Conservation (phyloP, 2,888 invertebrate species). For the Corbicula japonica region DNA sequence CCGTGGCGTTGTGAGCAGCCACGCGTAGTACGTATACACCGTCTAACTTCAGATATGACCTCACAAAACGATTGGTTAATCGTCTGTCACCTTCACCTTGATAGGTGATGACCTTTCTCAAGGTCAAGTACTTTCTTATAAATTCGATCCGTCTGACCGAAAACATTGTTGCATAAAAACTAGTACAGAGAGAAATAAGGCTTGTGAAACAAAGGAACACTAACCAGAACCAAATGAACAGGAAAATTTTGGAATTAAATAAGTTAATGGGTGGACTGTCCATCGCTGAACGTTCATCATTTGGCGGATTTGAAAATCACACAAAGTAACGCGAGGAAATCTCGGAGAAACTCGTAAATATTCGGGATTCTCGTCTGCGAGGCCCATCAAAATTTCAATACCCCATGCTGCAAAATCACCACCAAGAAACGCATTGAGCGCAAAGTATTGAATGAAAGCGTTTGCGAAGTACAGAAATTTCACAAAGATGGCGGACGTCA, state of each 20-base stretch:
- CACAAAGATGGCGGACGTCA: constrained; percentile 79
- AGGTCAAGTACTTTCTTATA: constrained; percentile 79
- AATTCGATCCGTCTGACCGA: constrained; percentile 76
- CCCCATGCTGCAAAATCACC: constrained; percentile 80
- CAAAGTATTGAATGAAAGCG: constrained; percentile 82
- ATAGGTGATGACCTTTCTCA: constrained; percentile 65
- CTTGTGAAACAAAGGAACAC: constrained; percentile 75
- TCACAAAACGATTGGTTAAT: constrained; percentile 73
- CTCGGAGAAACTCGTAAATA: constrained; percentile 76
- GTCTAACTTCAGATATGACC: constrained; percentile 77
- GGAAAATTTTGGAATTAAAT: constrained; percentile 83
- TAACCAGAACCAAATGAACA: constrained; percentile 84
- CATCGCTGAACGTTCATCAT: constrained; percentile 80
- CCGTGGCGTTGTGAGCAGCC: constrained; percentile 77
- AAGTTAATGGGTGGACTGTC: constrained; percentile 83
- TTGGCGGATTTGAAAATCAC: constrained; percentile 82
- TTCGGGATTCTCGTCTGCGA: constrained; percentile 68
- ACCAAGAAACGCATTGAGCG: constrained; percentile 81
- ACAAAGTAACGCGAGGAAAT: constrained; percentile 81
- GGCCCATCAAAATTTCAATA: constrained; percentile 76
- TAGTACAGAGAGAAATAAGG: constrained; percentile 71
- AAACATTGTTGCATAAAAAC: constrained; percentile 77
- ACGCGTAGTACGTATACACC: constrained; percentile 79
- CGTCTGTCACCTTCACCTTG: constrained; percentile 66
- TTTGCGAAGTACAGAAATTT: constrained; percentile 82